phyloP scores from a whole-genome alignment of 2,888 invertebrate species.

The Zele albiditarsus region DNA sequence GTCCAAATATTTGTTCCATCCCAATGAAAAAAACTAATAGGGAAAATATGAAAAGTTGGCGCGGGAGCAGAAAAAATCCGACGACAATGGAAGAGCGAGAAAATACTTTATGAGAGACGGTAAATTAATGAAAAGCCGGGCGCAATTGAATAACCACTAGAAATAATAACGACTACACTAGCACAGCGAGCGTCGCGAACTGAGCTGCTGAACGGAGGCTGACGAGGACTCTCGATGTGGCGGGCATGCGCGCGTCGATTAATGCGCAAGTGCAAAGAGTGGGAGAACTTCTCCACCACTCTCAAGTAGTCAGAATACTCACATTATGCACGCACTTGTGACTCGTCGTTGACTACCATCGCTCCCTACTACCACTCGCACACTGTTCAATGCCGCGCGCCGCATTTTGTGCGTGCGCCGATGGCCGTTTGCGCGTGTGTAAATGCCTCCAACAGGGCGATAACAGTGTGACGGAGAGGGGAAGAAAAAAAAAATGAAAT shows the following conservation, averaged over 20 bases:
- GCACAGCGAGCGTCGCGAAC: conserved; percentile 64
- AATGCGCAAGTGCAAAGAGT: conserved; percentile 48
- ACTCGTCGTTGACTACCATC: not conserved
- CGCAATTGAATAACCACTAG: not conserved
- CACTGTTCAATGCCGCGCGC: conserved; percentile 14
- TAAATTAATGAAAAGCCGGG: not conserved
- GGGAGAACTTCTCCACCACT: not conserved
- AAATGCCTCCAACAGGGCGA: not conserved
- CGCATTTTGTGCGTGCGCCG: conserved; percentile 39
- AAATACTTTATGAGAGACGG: not conserved
- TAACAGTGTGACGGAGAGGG: conserved; percentile 14
- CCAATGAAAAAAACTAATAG: not conserved
- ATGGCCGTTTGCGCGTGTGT: conserved; percentile 35
- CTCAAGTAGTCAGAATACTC: no score
- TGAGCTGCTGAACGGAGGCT: conserved; percentile 59
- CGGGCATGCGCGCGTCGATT: conserved; percentile 48
- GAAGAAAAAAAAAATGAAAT: conserved; percentile 2
- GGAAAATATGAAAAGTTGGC: not conserved
- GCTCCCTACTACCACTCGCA: not conserved
- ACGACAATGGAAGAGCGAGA: not conserved
- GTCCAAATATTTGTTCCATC: conserved; percentile 18
- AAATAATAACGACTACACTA: conserved; percentile 51
- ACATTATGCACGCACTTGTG: no score
- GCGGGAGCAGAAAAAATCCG: not conserved
- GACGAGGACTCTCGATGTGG: conserved; percentile 35